A percentile compares a stretch with the other conserved stretches of the same genome.
Conservation (phyloP, 1,140 invertebrate genomes). For the Bombus confusus region DNA sequence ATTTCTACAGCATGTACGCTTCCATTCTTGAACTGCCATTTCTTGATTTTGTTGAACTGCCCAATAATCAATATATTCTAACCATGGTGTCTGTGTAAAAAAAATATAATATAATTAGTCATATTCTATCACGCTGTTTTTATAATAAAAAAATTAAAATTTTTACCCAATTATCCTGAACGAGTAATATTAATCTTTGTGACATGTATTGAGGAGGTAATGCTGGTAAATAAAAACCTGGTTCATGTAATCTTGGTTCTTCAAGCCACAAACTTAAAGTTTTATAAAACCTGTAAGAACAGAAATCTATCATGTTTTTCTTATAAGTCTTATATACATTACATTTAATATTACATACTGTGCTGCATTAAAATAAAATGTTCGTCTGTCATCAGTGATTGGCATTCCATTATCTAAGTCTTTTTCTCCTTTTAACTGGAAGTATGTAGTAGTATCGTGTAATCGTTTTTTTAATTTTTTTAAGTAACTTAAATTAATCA, state of each 20-base stretch:
- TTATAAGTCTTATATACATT: not conserved
- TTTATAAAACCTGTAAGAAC: conserved; percentile 83
- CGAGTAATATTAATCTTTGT: conserved; percentile 82
- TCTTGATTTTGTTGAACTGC: conserved; percentile 82
- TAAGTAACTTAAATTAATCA: conserved; percentile 86
- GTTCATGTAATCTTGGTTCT: conserved; percentile 88
- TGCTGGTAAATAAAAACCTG: conserved; percentile 87
- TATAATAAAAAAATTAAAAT: not conserved
- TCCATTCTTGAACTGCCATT: conserved; percentile 82
- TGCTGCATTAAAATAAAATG: conserved; percentile 78
- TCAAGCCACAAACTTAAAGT: conserved; percentile 90
- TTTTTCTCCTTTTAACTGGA: conserved; percentile 80
- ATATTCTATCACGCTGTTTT: not conserved
- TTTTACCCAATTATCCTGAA: conserved; percentile 83
- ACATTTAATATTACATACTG: conserved; percentile 67
- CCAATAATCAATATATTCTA: conserved; percentile 86
- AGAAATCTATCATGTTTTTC: not conserved
- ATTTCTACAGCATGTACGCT: conserved; percentile 66
- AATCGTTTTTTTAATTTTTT: conserved; percentile 89
- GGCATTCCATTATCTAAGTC: conserved; percentile 75
- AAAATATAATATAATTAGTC: not conserved
- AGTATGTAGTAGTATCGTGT: conserved; percentile 86
- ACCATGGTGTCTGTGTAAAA: conserved; percentile 83
- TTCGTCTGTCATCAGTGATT: conserved; percentile 77
- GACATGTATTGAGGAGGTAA: conserved; percentile 89